Evolutionary conservation across 2,797 vertebrate species (phyloP), one percentile per base, ranked within the genome.

Genomic region (Paramormyrops hopkinsi): DNA sequence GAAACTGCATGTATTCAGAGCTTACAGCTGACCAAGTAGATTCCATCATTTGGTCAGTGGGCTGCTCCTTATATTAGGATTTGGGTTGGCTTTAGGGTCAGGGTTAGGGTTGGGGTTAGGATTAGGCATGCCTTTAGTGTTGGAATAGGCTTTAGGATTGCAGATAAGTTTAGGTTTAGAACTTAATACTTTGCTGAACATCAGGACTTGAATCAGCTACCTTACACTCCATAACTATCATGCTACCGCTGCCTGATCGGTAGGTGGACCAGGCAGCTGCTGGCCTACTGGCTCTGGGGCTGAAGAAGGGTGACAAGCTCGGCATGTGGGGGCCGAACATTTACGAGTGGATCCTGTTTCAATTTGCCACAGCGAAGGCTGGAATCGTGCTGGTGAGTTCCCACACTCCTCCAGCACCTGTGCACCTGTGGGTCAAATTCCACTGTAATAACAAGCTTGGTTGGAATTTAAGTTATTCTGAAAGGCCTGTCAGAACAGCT

Each of bases 281-380:
- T 53, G 98, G 97, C 46, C 96, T 99, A 51, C 93, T 98, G 54
- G 97, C 97, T 54, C 91, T 98, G 12, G 97, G 97, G 6, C 93
- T 99, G 91, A 90, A 93, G 89, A 96, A 91, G 85, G 97, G 97
- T 0, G 97, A 98, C 91, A 92, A 97, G 0, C 94, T 99, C 12
- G 98, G 97, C 22, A 95, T 99, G 91, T 99, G 97, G 97, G 96
- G 96, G 19, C 97, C 97, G 59, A 99, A 98, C 90, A 96, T 87
- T 3, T 98, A 98, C 0, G 96, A 97, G 2, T 99, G 98, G 97
- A 94, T 97, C 90, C 95, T 99, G 46, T 96, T 97, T 91, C 97
- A 98, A 92, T 96, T 97, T 92, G 97, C 98, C 33, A 94, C 97
- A 0, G 97, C 97, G 79, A 96, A 97, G 90, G 96, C 97, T 6